Conservation (phyloP, 2,888 invertebrate genomes). For the Venusia cambrica region DNA sequence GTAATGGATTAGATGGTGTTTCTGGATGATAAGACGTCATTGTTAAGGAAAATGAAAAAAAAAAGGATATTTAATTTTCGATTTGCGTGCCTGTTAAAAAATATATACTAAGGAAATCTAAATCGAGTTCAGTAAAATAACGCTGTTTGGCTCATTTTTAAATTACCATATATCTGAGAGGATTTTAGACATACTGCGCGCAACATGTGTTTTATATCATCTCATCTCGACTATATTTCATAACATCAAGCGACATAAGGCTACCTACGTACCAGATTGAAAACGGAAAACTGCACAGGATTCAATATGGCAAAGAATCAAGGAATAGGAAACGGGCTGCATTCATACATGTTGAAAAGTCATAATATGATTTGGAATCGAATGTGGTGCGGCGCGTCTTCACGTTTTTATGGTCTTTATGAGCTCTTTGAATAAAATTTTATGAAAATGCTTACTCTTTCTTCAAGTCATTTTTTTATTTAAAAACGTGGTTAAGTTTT, state of each 20-base stretch:
- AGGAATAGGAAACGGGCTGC: conserved; percentile 61
- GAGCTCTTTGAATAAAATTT: conserved; percentile 53
- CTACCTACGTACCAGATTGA: conserved; percentile 58
- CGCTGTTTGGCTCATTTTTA: conserved; percentile 63
- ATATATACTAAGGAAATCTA: no score
- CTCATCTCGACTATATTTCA: conserved; percentile 57
- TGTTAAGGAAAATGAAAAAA: conserved; percentile 5
- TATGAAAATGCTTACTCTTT: conserved; percentile 48
- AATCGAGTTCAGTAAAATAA: conserved; percentile 40
- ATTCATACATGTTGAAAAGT: conserved; percentile 71
- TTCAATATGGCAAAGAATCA: conserved; percentile 69
- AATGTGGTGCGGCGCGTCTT: conserved; percentile 58
- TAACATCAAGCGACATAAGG: conserved; percentile 55
- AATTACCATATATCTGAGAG: conserved; percentile 59
- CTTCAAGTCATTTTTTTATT: no score
- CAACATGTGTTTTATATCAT: conserved; percentile 72
- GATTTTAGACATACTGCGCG: conserved; percentile 53
- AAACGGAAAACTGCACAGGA: conserved; percentile 60
- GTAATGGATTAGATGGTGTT: conserved; percentile 4
- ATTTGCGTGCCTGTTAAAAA: no score
- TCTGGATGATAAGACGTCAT: conserved; percentile 1
- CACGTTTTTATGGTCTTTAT: conserved; percentile 57
- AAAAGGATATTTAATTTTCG: no score
- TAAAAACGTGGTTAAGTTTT: no score
- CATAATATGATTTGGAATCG: conserved; percentile 71